Percentiles rank a stretch among this genome's conserved stretches.
These are phyloP conservation scores for Lasioglossum vierecki DNA, from an alignment of 2,888 invertebrate genomes.

Conservation along the genomic window DNA sequence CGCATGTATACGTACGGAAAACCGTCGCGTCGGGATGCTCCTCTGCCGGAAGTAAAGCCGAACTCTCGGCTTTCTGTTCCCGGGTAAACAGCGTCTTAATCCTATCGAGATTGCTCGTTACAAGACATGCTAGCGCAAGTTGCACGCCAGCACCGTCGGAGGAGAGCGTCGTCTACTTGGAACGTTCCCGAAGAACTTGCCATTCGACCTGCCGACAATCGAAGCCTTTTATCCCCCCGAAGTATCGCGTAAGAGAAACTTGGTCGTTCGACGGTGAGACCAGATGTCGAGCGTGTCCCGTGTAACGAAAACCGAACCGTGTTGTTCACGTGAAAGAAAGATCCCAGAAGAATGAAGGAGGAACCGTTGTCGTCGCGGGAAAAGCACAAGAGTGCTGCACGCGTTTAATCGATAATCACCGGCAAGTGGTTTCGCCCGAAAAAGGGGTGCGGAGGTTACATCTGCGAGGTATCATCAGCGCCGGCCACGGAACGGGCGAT, in stretches of 20 bases:
- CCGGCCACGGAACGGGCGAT: slow-evolving; percentile 81
- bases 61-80: slow-evolving; percentile 57
- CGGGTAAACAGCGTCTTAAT: slow-evolving; percentile 64
- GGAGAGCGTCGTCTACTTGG: not conserved
- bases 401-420: slow-evolving; percentile 82
- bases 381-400: slow-evolving; percentile 70
- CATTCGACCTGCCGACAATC: slow-evolving; percentile 18
- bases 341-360: not conserved
- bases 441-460: slow-evolving; percentile 80
- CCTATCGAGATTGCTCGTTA: slow-evolving; percentile 64
- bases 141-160: not conserved
- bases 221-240: slow-evolving; percentile 16
- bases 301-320: not conserved
- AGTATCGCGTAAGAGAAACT: slow-evolving; percentile 12
- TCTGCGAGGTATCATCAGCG: slow-evolving; percentile 82
- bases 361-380: slow-evolving; percentile 25
- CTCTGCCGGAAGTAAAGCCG: slow-evolving; percentile 55
- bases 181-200: not conserved
- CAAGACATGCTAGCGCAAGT: slow-evolving; percentile 44
- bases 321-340: slow-evolving; percentile 20
- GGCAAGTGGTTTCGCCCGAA: slow-evolving; percentile 79
- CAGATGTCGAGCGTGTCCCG: slow-evolving; percentile 55
- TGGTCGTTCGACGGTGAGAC: slow-evolving; percentile 8
- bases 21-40: slow-evolving; percentile 20
- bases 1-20: slow-evolving; percentile 9